Base-by-base conservation (phyloP, 2,888 invertebrate species). In the Onchidella celtica region DNA sequence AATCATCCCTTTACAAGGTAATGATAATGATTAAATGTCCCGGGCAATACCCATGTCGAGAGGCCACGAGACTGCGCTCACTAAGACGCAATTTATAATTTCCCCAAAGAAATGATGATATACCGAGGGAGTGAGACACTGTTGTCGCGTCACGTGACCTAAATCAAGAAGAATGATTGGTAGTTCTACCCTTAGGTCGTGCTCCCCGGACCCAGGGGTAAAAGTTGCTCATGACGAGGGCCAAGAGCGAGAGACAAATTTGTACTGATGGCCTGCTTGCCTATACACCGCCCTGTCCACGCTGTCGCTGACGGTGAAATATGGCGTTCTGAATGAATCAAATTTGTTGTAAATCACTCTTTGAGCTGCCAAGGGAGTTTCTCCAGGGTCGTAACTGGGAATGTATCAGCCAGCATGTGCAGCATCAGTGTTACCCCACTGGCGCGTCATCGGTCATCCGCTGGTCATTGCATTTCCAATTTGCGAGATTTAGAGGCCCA, bases 321-420 rank as follows among this genome's bases (percentile, higher is more conserved):
- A 86, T 84, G 55, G 83, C 81, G 82, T 79, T 84, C 83, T 76
- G 80, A 85, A 84, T 83, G 85, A 86, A 86, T 86, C 85, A 86
- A 86, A 85, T 84, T 85, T 84, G 81, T 78, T 81, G 82, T 83
- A 84, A 84, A 86, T 86, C 83, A 86, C 84, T 79, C 83, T 68
- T 69, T 73, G 68, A 77, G 79, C 81, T 84, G 85, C 82, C 84
- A 70, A 14, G 69, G 55, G 68, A 79, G 72, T 47, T 81, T 61
- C 73, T 66, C 79, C 55, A 47, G 79, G 84, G 84, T 82, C 83
- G 81, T 84, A 82, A 81, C 80, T 72, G 69, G 74, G 79, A 79
- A 85, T 85, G 83, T 85, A 85, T 83, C 85, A 85, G 81, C 74
- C 63, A 38, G 74, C 79, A 70, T 76, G 70, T 73, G 83, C 83